A percentile compares a stretch with the other conserved stretches of the same genome.
These are phyloP conservation scores for Festucalex cinctus DNA, from an alignment of 2,113 vertebrate genomes.

Conservation along the genomic window DNA sequence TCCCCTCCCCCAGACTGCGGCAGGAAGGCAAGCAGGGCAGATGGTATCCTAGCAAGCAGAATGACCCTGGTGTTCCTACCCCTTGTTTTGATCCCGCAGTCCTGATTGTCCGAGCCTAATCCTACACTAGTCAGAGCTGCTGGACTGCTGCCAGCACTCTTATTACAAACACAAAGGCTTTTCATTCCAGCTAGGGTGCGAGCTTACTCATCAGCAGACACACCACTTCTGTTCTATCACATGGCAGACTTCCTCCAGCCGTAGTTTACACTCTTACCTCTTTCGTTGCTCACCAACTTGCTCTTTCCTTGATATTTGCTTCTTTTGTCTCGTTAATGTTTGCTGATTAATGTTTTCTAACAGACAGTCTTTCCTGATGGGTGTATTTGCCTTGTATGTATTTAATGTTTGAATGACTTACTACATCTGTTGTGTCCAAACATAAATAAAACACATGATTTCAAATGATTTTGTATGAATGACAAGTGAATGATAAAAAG, in stretches of 20 bases:
- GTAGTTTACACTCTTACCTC: slow-evolving; percentile 20
- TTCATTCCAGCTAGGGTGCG: slow-evolving; percentile 74
- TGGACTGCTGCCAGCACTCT: slow-evolving; percentile 81
- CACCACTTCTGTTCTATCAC: slow-evolving; percentile 65
- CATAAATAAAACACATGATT: too few species aligned
- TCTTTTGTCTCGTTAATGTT: neutral
- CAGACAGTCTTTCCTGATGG: neutral
- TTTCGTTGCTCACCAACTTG: slow-evolving; percentile 8
- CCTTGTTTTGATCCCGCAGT: slow-evolving; percentile 86
- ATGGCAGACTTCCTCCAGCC: slow-evolving; percentile 35
- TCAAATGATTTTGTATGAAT: too few species aligned
- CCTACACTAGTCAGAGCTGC: slow-evolving; percentile 79
- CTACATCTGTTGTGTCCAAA: too few species aligned
- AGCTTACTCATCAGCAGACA: slow-evolving; percentile 56
- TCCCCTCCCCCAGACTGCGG: slow-evolving; percentile 82
- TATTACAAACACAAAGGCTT: slow-evolving; percentile 87
- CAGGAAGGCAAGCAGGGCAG: slow-evolving; percentile 76
- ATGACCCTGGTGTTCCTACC: slow-evolving; percentile 87
- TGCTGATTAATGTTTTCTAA: neutral
- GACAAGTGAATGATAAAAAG: too few species aligned
- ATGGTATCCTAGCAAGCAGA: slow-evolving; percentile 87
- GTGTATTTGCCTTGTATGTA: neutral
- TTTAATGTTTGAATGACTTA: neutral
- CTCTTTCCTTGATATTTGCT: slow-evolving; percentile 3
- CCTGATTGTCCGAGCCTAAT: slow-evolving; percentile 87